Conservation (phyloP, 2,797 vertebrate genomes). For the Tachyglossus aculeatus region DNA sequence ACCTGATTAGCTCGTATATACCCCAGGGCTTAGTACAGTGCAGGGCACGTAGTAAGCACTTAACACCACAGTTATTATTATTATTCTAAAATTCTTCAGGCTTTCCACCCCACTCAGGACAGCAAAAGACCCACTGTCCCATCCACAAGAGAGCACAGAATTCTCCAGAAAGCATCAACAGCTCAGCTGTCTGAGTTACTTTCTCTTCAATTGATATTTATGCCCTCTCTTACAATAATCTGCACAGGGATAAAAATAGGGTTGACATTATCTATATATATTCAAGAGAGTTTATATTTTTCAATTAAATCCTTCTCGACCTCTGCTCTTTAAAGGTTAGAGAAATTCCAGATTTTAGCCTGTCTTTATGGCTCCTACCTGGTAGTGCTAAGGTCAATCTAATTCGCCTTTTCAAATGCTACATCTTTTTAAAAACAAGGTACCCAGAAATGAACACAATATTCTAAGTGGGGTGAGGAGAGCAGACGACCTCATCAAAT, state of each 20-base stretch:
- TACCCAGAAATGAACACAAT: constrained; percentile 61
- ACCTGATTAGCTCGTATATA: too few species aligned
- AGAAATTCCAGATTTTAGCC: constrained; percentile 62
- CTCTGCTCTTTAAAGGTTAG: constrained; percentile 69
- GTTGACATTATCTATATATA: constrained; percentile 52
- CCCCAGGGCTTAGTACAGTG: too few species aligned
- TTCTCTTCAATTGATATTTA: constrained; percentile 43
- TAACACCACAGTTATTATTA: too few species aligned
- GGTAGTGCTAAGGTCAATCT: constrained; percentile 65
- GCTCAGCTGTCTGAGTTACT: neutral
- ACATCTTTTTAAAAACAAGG: constrained; percentile 55
- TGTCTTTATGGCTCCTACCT: constrained; percentile 53
- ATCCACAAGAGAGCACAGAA: neutral
- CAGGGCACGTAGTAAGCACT: too few species aligned
- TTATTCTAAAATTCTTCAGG: constrained; percentile 4
- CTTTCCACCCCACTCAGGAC: neutral
- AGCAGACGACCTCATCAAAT: constrained; percentile 49
- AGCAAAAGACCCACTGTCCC: neutral
- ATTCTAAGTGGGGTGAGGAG: constrained; percentile 49
- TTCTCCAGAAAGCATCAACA: neutral
- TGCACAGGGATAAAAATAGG: constrained; percentile 55
- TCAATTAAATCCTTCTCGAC: constrained; percentile 62
- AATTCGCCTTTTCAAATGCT: constrained; percentile 68
- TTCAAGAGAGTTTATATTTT: constrained; percentile 59
- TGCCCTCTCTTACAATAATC: constrained; percentile 48